These are phyloP conservation scores for Paramisgurnus dabryanus DNA, from an alignment of 2,113 vertebrate species.

Conservation along the genomic window DNA sequence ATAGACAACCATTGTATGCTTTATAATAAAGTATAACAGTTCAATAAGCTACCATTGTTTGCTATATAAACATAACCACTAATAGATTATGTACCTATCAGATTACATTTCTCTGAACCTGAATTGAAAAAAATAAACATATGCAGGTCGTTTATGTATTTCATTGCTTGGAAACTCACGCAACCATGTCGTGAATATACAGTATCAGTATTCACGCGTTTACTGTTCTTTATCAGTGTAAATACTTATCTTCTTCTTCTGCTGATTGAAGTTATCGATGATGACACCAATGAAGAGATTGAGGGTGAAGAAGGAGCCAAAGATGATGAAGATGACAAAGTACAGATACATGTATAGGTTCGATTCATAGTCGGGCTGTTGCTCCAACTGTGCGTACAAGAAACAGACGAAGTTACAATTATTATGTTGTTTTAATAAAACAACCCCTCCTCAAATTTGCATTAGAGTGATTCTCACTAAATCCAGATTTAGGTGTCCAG, in stretches of 20 bases:
- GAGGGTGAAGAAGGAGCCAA: constrained; percentile 97
- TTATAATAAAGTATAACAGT: constrained; percentile 19
- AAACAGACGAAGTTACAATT: not conserved
- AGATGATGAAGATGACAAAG: constrained; percentile 98
- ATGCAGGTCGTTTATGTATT: too few species aligned
- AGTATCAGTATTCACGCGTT: not conserved
- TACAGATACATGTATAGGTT: constrained; percentile 96
- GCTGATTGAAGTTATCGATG: constrained; percentile 99
- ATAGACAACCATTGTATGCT: not conserved
- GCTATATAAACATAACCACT: not conserved
- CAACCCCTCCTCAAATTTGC: too few species aligned
- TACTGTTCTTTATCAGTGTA: not conserved
- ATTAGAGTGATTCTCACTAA: too few species aligned
- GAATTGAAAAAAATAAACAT: not conserved
- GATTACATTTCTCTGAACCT: not conserved
- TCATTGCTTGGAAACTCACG: not conserved
- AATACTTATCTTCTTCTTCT: constrained; percentile 99
- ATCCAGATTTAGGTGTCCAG: too few species aligned
- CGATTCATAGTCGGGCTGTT: constrained; percentile 87
- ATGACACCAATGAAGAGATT: constrained; percentile 99
- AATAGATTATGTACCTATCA: not conserved
- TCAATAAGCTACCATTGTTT: constrained; percentile 2
- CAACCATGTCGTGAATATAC: not conserved
- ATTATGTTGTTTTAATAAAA: too few species aligned
- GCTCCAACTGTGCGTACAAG: constrained; percentile 65